phyloP scores from a whole-genome alignment of 2,888 invertebrate genomes.

The Suillia variegata region DNA sequence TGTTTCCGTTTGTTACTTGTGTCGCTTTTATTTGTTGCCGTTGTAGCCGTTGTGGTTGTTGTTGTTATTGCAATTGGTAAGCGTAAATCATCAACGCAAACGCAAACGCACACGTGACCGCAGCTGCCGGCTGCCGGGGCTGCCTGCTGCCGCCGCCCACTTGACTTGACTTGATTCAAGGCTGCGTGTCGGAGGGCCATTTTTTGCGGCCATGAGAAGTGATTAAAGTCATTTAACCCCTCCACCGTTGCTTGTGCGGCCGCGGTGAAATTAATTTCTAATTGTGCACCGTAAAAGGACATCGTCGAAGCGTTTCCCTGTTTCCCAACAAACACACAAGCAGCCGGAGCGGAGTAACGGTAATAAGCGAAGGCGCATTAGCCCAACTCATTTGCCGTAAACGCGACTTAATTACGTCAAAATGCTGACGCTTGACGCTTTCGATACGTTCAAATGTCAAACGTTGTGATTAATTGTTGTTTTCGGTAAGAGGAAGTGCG shows the following conservation, averaged over 20 bases:
- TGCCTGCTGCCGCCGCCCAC: slow-evolving; percentile 14
- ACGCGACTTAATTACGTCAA: slow-evolving; percentile 38
- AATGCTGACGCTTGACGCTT: slow-evolving; percentile 34
- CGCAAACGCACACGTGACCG: slow-evolving; percentile 42
- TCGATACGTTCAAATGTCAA: slow-evolving; percentile 29
- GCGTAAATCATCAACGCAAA: slow-evolving; percentile 49
- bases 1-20: slow-evolving; percentile 55
- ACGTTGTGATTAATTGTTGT: slow-evolving; percentile 28
- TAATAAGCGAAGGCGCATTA: slow-evolving; percentile 18
- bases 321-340: no score
- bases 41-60: slow-evolving; percentile 39
- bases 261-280: slow-evolving; percentile 50
- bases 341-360: no score
- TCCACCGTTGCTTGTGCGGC: slow-evolving; percentile 10
- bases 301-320: neutral
- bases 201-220: slow-evolving; percentile 40
- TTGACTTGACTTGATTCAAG: no score
- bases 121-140: slow-evolving; percentile 8
- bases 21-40: no score
- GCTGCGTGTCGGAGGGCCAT: no score
- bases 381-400: slow-evolving; percentile 28
- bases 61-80: slow-evolving; percentile 46
- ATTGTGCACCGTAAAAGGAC: slow-evolving; percentile 33
- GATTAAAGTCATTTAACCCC: slow-evolving; percentile 57
- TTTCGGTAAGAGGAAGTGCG: neutral